Evolutionary conservation across 2,888 invertebrate species (phyloP).

Genomic region (Drosophila lutescens): DNA sequence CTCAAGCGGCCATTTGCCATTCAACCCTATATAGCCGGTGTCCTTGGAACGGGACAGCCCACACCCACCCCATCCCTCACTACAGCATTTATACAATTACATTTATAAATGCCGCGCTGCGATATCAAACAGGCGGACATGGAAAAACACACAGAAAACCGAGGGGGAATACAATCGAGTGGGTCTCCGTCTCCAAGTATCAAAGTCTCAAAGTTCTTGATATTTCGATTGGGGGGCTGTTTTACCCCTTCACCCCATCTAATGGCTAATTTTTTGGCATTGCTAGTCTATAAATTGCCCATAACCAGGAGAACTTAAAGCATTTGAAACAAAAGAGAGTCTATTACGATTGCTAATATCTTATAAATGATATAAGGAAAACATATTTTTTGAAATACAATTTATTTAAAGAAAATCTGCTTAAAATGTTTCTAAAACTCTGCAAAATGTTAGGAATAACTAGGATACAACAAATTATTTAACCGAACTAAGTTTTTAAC

Average conservation of each 20-base stretch:
- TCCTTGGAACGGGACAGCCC: conserved; percentile 23
- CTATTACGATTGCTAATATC: too few relatives aligned
- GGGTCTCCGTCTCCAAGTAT: not conserved
- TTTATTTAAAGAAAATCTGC: too few relatives aligned
- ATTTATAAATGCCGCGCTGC: conserved; percentile 69
- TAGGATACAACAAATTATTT: too few relatives aligned
- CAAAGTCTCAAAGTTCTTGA: conserved; percentile 14
- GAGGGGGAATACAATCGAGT: conserved; percentile 17
- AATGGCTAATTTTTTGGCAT: conserved; percentile 3
- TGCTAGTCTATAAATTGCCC: conserved; percentile 12
- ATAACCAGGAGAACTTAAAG: conserved; percentile 3
- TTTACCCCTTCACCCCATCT: not conserved
- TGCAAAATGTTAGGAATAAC: too few relatives aligned
- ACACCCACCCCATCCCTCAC: conserved; percentile 14
- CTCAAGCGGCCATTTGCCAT: conserved; percentile 38
- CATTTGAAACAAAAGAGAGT: too few relatives aligned
- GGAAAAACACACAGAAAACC: conserved; percentile 9
- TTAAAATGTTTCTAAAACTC: too few relatives aligned
- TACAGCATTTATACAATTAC: conserved; percentile 71
- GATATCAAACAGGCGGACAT: conserved; percentile 55
- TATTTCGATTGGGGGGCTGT: not conserved
- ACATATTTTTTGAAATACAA: too few relatives aligned
- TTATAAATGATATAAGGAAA: too few relatives aligned
- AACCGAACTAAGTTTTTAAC: too few relatives aligned
- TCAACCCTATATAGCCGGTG: conserved; percentile 40